phyloP scores from a whole-genome alignment of 2,797 vertebrate genomes.

The Xiphophorus birchmanni region DNA sequence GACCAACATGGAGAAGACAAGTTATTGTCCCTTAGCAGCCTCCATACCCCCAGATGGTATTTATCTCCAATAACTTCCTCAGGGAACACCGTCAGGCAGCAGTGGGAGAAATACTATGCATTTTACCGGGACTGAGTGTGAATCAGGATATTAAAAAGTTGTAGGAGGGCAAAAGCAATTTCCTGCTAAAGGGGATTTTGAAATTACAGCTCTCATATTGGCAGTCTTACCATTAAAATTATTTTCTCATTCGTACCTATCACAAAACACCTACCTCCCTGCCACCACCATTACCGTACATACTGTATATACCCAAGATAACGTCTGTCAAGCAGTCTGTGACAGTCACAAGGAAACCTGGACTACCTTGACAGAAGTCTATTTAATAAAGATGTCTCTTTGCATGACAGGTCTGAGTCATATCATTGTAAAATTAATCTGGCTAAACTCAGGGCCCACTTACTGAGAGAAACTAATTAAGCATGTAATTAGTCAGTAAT shows the following conservation, averaged over 20 bases:
- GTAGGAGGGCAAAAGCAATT: conserved; percentile 80
- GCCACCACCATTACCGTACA: conserved; percentile 1
- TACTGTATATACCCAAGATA: conserved; percentile 21
- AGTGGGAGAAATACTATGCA: conserved; percentile 52
- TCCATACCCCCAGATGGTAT: conserved; percentile 56
- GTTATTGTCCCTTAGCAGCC: conserved; percentile 36
- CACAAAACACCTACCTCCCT: conserved; percentile 39
- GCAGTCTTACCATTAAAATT: conserved; percentile 51
- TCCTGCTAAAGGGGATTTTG: conserved; percentile 72
- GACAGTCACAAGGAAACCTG: conserved; percentile 19
- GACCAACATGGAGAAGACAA: conserved; percentile 32
- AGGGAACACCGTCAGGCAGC: conserved; percentile 49
- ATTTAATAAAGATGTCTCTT: background rate
- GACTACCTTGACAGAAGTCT: conserved; percentile 3
- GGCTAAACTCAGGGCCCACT: conserved; percentile 35
- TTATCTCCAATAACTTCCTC: conserved; percentile 73
- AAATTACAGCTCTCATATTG: conserved; percentile 66
- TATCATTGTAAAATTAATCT: conserved; percentile 37
- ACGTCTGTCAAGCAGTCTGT: conserved; percentile 35
- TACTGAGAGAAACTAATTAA: conserved; percentile 43
- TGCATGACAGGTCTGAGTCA: conserved; percentile 30
- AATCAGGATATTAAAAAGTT: conserved; percentile 82
- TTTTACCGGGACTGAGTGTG: conserved; percentile 59
- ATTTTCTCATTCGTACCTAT: conserved; percentile 52
- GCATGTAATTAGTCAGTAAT: conserved; percentile 1